Evolutionary conservation across 2,888 invertebrate genomes (phyloP).

Genomic region (Pseudococcus longispinus): DNA sequence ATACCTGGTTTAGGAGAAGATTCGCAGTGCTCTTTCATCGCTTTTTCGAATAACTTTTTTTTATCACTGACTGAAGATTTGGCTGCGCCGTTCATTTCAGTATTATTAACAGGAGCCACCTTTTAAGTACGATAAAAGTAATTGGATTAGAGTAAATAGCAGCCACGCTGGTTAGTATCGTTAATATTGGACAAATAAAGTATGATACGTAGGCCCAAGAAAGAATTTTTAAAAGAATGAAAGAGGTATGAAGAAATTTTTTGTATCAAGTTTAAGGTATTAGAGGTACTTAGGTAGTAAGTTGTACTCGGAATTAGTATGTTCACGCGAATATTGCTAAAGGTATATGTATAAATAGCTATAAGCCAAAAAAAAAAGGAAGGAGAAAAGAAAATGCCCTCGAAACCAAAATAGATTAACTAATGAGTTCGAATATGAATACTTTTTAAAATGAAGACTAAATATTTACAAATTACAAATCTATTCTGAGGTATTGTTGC

Average conservation of each 20-base stretch:
- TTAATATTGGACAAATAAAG: background rate
- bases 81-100: slow-evolving; percentile 66
- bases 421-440: background rate
- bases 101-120: slow-evolving; percentile 42
- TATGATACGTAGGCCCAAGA: background rate
- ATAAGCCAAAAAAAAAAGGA: background rate
- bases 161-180: background rate
- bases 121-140: slow-evolving; percentile 17
- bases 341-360: slow-evolving; percentile 10
- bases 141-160: background rate
- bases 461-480: background rate
- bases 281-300: background rate
- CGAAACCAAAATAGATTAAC: background rate
- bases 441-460: background rate
- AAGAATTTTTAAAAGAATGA: background rate
- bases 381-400: background rate
- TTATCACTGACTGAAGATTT: slow-evolving; percentile 91
- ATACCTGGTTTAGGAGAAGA: slow-evolving; percentile 83
- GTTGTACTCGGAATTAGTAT: background rate
- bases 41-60: slow-evolving; percentile 94
- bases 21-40: slow-evolving; percentile 91
- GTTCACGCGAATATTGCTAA: background rate
- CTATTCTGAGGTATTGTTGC: background rate
- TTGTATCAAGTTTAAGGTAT: background rate
- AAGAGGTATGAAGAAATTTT: slow-evolving; percentile 1